A percentile compares a stretch with the other conserved stretches of the same genome.
These are phyloP conservation scores for Tapirus terrestris DNA, from an alignment of 2,113 vertebrate species.

Conservation along the genomic window DNA sequence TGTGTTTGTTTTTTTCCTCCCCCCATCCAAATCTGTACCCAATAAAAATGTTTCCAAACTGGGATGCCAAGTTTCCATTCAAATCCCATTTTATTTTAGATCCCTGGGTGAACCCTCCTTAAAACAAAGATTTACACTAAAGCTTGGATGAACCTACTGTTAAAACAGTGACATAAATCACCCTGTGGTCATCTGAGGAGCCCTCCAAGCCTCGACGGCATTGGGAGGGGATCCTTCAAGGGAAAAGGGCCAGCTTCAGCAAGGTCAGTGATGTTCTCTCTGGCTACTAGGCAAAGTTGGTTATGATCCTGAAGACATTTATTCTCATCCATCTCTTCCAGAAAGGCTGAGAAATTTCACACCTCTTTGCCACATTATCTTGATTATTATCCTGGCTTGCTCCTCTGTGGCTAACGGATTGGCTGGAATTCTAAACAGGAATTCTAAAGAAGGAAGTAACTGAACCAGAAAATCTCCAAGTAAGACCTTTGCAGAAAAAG, in stretches of 20 bases:
- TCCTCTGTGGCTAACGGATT: neutral
- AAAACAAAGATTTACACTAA: constrained; percentile 68
- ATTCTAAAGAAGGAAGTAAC: neutral
- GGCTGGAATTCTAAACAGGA: neutral
- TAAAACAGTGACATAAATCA: neutral
- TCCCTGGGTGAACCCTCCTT: constrained; percentile 76
- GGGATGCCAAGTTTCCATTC: constrained; percentile 83
- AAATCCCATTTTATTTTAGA: constrained; percentile 77
- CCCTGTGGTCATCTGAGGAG: neutral
- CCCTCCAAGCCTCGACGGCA: neutral
- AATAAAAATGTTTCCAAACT: constrained; percentile 84
- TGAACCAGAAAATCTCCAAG: neutral
- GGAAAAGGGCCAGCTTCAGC: neutral
- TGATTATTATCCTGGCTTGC: neutral
- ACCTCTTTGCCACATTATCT: neutral
- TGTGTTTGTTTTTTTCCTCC: constrained; percentile 78
- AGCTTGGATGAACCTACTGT: neutral
- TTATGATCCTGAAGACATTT: neutral
- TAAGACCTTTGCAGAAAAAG: neutral
- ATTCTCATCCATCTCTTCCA: constrained; percentile 20
- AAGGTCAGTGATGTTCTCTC: neutral
- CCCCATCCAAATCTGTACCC: constrained; percentile 78
- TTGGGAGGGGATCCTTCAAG: neutral
- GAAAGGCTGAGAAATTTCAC: constrained; percentile 10
- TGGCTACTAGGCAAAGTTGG: neutral